Percentiles rank a stretch among this genome's conserved stretches.
Conservation (phyloP, 2,888 invertebrate species). For the Sinelater perroti region DNA sequence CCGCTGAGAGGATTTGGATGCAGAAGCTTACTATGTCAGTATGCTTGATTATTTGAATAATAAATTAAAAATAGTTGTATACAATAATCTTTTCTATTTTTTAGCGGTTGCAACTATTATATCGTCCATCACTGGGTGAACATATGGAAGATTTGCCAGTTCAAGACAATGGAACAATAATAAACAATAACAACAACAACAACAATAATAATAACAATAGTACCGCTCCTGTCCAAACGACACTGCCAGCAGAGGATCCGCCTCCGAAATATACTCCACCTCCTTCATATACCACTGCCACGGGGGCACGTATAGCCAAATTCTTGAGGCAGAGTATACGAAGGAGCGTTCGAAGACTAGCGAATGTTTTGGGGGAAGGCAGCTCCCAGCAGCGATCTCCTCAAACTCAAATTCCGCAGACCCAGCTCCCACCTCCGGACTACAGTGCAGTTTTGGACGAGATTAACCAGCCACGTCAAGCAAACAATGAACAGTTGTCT, state of each 20-base stretch:
- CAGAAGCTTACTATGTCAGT: constrained; percentile 41
- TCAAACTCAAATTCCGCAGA: constrained; percentile 27
- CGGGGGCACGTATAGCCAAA: constrained; percentile 83
- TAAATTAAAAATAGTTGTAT: background rate
- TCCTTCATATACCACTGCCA: constrained; percentile 91
- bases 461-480: constrained; percentile 64
- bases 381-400: constrained; percentile 47
- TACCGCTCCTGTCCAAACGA: constrained; percentile 41
- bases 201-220: constrained; percentile 39
- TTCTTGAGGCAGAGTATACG: constrained; percentile 79
- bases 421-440: constrained; percentile 68
- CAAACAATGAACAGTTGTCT: constrained; percentile 10
- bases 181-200: constrained; percentile 44
- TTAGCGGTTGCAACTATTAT: constrained; percentile 84
- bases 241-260: constrained; percentile 71
- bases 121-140: constrained; percentile 74
- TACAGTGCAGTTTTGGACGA: constrained; percentile 71
- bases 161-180: constrained; percentile 50
- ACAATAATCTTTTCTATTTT: constrained; percentile 49
- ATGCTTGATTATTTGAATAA: constrained; percentile 8
- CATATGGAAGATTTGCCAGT: constrained; percentile 60
- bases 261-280: constrained; percentile 95
- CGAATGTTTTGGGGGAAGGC: constrained; percentile 63
- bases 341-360: constrained; percentile 77
- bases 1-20: constrained; percentile 39